Percentiles rank a stretch among this genome's conserved stretches.
Conservation (phyloP, 2,888 invertebrate genomes). For the Choristoneura rosaceana region DNA sequence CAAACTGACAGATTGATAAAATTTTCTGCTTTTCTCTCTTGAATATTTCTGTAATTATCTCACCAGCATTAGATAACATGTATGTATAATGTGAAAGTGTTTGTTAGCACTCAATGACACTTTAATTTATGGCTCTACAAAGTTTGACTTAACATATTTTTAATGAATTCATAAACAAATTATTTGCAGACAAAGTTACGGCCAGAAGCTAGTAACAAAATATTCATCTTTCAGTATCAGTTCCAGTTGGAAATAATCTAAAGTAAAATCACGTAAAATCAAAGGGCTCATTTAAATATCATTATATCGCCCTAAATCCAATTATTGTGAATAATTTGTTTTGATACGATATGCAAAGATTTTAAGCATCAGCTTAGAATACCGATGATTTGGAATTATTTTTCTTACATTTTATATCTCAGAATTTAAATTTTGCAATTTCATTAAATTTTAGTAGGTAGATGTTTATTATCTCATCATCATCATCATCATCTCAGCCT, state of each 20-base stretch:
- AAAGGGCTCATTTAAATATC: constrained; percentile 14
- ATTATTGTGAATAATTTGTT: constrained; percentile 15
- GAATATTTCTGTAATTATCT: no score
- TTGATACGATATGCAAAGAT: constrained; percentile 23
- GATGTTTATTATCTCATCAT: neutral
- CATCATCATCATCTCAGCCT: no score
- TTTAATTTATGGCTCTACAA: no score
- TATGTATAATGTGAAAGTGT: no score
- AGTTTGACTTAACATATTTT: no score
- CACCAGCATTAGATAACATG: no score
- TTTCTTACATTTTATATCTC: neutral
- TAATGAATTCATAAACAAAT: no score
- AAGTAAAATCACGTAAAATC: neutral
- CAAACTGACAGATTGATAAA: no score
- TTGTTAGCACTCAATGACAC: no score
- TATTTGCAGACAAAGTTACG: no score
- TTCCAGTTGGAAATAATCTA: neutral
- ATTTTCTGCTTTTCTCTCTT: no score
- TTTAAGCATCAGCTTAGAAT: neutral
- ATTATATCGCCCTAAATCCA: constrained; percentile 1
- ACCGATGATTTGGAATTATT: neutral
- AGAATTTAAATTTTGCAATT: neutral
- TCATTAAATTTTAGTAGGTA: neutral
- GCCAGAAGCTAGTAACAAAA: no score
- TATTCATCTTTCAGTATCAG: neutral